A percentile compares a stretch with the other conserved stretches of the same genome.
Conservation (phyloP, 2,888 invertebrate genomes). For the Tridacna gigas region DNA sequence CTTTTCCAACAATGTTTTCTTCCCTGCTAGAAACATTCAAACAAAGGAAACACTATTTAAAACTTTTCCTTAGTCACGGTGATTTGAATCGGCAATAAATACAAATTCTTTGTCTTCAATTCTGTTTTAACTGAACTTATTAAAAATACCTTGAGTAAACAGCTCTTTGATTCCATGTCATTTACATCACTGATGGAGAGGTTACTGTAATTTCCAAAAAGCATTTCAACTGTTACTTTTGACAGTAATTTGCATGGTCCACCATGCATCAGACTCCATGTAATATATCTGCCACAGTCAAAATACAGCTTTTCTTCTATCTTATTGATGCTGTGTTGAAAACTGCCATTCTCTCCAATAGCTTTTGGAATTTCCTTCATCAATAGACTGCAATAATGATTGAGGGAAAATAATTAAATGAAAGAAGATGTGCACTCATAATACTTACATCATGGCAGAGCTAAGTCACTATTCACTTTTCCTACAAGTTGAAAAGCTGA, state of each 20-base stretch:
- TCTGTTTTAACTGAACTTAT: too few species aligned
- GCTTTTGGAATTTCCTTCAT: neutral
- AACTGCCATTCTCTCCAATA: neutral
- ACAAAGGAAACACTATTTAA: too few species aligned
- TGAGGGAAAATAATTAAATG: too few species aligned
- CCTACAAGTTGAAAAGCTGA: too few species aligned
- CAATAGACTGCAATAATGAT: slow-evolving; percentile 11
- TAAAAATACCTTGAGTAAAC: neutral
- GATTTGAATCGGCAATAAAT: too few species aligned
- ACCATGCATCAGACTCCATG: slow-evolving; percentile 3
- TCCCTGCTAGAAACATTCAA: too few species aligned
- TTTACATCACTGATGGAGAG: neutral
- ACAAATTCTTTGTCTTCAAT: too few species aligned
- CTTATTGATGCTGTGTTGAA: slow-evolving; percentile 1
- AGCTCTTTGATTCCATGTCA: neutral
- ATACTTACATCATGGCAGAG: too few species aligned
- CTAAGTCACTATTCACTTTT: too few species aligned
- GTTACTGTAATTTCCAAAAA: neutral
- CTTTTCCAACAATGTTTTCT: too few species aligned
- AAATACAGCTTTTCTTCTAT: neutral
- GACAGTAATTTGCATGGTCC: neutral
- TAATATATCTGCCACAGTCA: neutral
- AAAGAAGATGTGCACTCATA: too few species aligned
- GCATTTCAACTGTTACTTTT: neutral
- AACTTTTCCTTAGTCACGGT: too few species aligned